Evolutionary conservation across 1,140 invertebrate species (phyloP), one percentile per base, ranked within the genome.

Genomic region (Pollicipes pollicipes): DNA sequence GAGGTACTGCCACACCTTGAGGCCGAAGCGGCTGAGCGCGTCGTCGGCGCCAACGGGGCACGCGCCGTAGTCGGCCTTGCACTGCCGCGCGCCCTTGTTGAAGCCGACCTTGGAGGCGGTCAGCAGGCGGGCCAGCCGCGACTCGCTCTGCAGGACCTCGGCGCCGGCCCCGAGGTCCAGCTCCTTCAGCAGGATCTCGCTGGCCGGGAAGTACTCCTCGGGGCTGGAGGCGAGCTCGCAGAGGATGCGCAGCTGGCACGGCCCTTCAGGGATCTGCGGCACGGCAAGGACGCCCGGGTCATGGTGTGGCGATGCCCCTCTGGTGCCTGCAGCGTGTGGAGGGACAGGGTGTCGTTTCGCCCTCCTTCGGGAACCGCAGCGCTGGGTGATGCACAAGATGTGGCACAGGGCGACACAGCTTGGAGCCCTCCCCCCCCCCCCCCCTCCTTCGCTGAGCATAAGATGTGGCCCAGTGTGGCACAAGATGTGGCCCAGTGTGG

Each of bases 261-360:
- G 73, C 32, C 77, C 76, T 66, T 77, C 76, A 10, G 74, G 70
- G 29, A 77, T 73, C 76, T 77, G 66, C 75, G 17, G 75, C 73
- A 31, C n/a, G n/a, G n/a, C n/a, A n/a, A n/a, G n/a, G n/a, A n/a
- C n/a, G n/a, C n/a, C n/a, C n/a, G n/a, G n/a, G n/a, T n/a, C n/a
- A n/a, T n/a, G n/a, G n/a, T n/a, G n/a, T n/a, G n/a, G n/a, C n/a
- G n/a, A n/a, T n/a, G n/a, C n/a, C n/a, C n/a, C n/a, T n/a, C n/a
- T n/a, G n/a, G n/a, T n/a, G n/a, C n/a, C n/a, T n/a, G n/a, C n/a
- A n/a, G n/a, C n/a, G n/a, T n/a, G n/a, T n/a, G n/a, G n/a, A n/a
- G n/a, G n/a, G n/a, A n/a, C n/a, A n/a, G n/a, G n/a, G n/a, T n/a
- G n/a, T n/a, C n/a, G n/a, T n/a, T n/a, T n/a, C n/a, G n/a, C n/a